Conservation (phyloP, 2,113 vertebrate species). For the Oreochromis tanganicae region DNA sequence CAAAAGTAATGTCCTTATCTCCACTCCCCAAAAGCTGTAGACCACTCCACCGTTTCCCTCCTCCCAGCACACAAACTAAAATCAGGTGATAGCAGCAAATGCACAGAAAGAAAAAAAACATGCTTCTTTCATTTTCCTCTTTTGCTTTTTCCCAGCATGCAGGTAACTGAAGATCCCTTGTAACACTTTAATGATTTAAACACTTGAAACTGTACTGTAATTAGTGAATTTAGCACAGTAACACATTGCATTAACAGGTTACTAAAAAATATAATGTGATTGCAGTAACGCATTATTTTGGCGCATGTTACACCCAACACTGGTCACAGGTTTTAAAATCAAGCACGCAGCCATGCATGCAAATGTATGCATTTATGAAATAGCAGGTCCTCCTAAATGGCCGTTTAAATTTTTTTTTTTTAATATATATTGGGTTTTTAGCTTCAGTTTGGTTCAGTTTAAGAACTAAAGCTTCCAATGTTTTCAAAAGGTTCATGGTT, state of each 20-base stretch:
- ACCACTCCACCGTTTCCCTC: background rate
- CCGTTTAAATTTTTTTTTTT: fast-evolving
- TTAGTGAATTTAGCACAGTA: background rate
- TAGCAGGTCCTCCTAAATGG: background rate
- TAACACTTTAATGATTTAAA: background rate
- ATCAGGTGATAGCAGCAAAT: background rate
- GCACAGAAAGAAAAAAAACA: background rate
- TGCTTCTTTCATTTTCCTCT: background rate
- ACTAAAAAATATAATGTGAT: background rate
- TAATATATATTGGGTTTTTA: background rate
- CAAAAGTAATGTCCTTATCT: background rate
- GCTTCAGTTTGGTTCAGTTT: background rate
- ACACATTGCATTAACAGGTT: background rate
- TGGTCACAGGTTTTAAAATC: background rate
- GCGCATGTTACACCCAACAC: background rate
- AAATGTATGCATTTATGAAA: background rate
- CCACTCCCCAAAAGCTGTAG: background rate
- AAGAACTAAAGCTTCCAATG: background rate
- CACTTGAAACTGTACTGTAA: background rate
- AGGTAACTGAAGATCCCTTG: background rate
- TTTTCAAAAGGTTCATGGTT: background rate
- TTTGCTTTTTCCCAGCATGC: background rate
- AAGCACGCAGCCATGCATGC: background rate
- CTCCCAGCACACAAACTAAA: background rate
- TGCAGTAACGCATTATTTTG: background rate